Conservation (phyloP, 1,140 invertebrate genomes). For the Drosophila serrata region DNA sequence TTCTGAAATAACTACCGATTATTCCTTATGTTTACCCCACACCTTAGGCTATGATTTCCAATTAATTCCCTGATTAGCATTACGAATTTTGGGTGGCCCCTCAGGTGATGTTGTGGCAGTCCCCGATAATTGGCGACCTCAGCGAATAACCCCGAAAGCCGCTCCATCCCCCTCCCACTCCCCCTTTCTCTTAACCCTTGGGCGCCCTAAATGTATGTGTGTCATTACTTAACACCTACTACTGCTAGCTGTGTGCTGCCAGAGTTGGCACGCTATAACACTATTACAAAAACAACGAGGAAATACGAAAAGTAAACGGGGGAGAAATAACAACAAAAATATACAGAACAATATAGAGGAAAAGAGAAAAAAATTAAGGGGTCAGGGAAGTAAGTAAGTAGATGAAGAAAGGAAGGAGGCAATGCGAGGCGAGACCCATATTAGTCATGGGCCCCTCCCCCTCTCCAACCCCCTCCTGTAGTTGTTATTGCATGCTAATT, state of each 20-base stretch:
- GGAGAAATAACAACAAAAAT: neutral
- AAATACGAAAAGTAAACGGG: constrained; percentile 9
- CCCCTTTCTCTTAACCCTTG: constrained; percentile 4
- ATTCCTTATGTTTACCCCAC: neutral
- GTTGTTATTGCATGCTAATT: constrained; percentile 79
- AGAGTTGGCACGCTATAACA: constrained; percentile 71
- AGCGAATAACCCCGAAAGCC: constrained; percentile 59
- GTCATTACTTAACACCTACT: constrained; percentile 79
- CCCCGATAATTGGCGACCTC: constrained; percentile 49
- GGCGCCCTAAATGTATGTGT: constrained; percentile 29
- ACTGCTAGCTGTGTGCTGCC: constrained; percentile 41
- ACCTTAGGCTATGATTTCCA: neutral
- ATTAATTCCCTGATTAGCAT: constrained; percentile 13
- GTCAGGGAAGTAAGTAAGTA: constrained; percentile 3
- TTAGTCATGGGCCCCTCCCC: constrained; percentile 59
- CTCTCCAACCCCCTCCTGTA: constrained; percentile 6
- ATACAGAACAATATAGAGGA: neutral
- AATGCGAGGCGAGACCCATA: constrained; percentile 27
- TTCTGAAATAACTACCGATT: neutral
- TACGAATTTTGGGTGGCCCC: neutral
- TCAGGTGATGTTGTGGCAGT: constrained; percentile 25
- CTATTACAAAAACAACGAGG: constrained; percentile 67
- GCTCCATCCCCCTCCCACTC: neutral
- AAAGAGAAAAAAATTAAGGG: constrained; percentile 3
- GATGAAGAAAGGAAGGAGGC: constrained; percentile 12